Percentiles rank a stretch among this genome's conserved stretches.
Conservation (phyloP, 2,888 invertebrate species). For the Nemoura dubitans region DNA sequence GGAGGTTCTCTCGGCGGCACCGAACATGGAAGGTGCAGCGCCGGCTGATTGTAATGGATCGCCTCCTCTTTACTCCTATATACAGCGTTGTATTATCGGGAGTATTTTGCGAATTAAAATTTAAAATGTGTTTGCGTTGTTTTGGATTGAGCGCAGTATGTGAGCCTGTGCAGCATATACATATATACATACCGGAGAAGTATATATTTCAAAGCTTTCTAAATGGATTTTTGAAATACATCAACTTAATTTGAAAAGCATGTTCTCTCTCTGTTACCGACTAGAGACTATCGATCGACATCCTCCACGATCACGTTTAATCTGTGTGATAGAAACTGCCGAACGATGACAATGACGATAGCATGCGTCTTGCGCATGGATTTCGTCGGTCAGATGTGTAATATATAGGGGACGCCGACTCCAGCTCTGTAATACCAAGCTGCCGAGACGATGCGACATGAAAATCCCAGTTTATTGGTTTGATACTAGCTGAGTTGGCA, state of each 20-base stretch:
- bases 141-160: neutral
- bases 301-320: neutral
- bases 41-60: constrained; percentile 24
- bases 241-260: neutral
- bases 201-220: neutral
- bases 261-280: neutral
- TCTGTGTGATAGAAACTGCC: neutral
- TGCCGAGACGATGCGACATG: constrained; percentile 8
- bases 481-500: constrained; percentile 9
- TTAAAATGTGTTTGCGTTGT: neutral
- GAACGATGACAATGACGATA: neutral
- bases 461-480: constrained; percentile 34
- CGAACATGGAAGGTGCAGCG: neutral
- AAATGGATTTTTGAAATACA: neutral
- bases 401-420: neutral
- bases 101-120: neutral
- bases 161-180: neutral
- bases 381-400: constrained; percentile 1
- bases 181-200: neutral
- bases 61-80: too few species aligned
- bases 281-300: neutral
- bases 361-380: neutral
- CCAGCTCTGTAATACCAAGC: neutral
- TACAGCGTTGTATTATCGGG: neutral
- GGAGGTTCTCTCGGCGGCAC: neutral